A percentile compares a stretch with the other conserved stretches of the same genome.
These are phyloP conservation scores for Epinephelus fuscoguttatus DNA, from an alignment of 2,113 vertebrate species.

Conservation along the genomic window DNA sequence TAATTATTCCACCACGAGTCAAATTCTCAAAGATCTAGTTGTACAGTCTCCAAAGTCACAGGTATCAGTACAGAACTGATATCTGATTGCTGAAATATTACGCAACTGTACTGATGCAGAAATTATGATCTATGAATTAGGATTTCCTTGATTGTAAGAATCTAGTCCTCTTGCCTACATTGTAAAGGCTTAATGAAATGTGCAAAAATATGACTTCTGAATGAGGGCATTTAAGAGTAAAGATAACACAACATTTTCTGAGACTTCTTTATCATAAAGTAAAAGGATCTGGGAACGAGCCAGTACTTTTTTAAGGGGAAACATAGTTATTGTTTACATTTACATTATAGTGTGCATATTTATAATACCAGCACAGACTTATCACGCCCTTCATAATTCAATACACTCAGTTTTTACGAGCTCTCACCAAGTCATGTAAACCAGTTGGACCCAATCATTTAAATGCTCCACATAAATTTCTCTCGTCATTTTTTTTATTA, in stretches of 20 bases:
- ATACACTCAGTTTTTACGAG: slow-evolving; percentile 68
- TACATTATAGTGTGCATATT: slow-evolving; percentile 35
- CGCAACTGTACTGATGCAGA: not conserved
- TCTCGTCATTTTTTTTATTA: slow-evolving; percentile 75
- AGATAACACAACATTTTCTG: slow-evolving; percentile 24
- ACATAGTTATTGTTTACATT: slow-evolving; percentile 34
- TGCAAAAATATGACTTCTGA: slow-evolving; percentile 44
- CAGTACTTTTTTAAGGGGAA: not conserved
- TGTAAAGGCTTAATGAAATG: slow-evolving; percentile 60
- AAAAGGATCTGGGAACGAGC: slow-evolving; percentile 2
- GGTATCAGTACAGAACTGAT: not conserved
- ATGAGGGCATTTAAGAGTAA: slow-evolving; percentile 36
- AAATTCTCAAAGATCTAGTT: slow-evolving; percentile 11
- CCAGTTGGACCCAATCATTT: slow-evolving; percentile 66
- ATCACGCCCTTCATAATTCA: slow-evolving; percentile 47
- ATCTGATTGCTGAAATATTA: not conserved
- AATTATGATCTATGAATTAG: slow-evolving; percentile 19
- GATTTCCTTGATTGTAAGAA: slow-evolving; percentile 4
- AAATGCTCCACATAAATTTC: slow-evolving; percentile 75
- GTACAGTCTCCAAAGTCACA: slow-evolving; percentile 4
- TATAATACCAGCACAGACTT: slow-evolving; percentile 26
- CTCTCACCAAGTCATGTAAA: slow-evolving; percentile 64
- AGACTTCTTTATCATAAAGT: slow-evolving; percentile 4
- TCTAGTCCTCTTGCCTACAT: slow-evolving; percentile 1
- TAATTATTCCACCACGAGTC: slow-evolving; percentile 32